Conservation (phyloP, 2,888 invertebrate genomes). For the Aplocera efformata region DNA sequence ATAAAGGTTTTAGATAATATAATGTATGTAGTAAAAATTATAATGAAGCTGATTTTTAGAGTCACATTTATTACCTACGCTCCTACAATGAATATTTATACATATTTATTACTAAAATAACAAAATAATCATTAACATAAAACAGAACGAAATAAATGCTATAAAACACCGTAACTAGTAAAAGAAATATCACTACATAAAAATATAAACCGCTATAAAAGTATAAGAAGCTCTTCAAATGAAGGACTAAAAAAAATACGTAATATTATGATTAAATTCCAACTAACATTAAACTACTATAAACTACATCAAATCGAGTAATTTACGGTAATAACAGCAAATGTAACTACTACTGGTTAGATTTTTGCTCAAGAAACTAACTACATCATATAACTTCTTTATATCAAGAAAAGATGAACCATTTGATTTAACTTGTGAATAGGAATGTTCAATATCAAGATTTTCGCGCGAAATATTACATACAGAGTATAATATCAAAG, state of each 20-base stretch:
- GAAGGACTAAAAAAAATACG: slow-evolving; percentile 6
- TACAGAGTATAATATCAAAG: slow-evolving; percentile 33
- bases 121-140: slow-evolving; percentile 4
- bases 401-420: too few species aligned
- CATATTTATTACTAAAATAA: slow-evolving; percentile 7
- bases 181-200: slow-evolving; percentile 1
- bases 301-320: slow-evolving; percentile 66
- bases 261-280: slow-evolving; percentile 37
- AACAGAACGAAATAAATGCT: slow-evolving; percentile 10
- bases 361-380: slow-evolving; percentile 21
- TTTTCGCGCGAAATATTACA: slow-evolving; percentile 44
- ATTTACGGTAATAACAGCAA: slow-evolving; percentile 46
- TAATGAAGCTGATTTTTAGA: slow-evolving; percentile 42
- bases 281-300: slow-evolving; percentile 60
- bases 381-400: slow-evolving; percentile 1
- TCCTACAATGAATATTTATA: slow-evolving; percentile 7
- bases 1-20: too few species aligned
- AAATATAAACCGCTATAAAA: slow-evolving; percentile 14
- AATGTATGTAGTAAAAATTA: slow-evolving; percentile 16
- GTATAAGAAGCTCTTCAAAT: too few species aligned
- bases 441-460: slow-evolving; percentile 3
- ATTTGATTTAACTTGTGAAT: too few species aligned
- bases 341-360: slow-evolving; percentile 15
- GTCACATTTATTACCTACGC: slow-evolving; percentile 75
- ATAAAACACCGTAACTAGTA: slow-evolving; percentile 5